Conservation (phyloP, 2,113 vertebrate species). For the Aramus guarauna region DNA sequence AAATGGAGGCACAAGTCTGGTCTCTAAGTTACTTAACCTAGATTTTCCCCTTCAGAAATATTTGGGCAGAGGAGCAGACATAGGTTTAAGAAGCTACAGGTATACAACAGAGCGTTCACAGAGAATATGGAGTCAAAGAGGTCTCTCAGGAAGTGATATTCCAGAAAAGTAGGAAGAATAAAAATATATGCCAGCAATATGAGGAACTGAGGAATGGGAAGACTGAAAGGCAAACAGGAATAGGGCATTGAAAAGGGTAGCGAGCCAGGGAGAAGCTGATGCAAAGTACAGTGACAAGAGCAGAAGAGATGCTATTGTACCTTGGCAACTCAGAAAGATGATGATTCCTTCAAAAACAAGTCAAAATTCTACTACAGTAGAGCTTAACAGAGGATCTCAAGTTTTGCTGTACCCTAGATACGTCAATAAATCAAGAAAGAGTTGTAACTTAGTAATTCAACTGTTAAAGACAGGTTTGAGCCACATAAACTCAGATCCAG, state of each 20-base stretch:
- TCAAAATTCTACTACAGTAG: neutral
- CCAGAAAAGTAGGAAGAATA: neutral
- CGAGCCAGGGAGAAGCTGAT: neutral
- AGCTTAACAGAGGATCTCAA: neutral
- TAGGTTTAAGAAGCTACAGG: neutral
- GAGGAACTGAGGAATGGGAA: neutral
- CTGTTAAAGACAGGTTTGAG: neutral
- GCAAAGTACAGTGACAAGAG: neutral
- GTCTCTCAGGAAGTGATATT: neutral
- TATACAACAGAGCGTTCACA: neutral
- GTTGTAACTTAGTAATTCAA: neutral
- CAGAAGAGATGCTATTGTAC: neutral
- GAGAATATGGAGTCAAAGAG: neutral
- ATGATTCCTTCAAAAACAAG: neutral
- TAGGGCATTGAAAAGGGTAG: neutral
- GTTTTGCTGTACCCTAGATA: neutral
- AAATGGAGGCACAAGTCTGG: neutral
- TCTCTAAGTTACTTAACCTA: neutral
- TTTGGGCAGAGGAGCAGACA: neutral
- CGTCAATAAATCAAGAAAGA: neutral
- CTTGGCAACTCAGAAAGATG: neutral
- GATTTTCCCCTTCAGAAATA: neutral
- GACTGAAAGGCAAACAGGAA: neutral
- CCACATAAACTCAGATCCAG: neutral
- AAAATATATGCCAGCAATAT: neutral